These are phyloP conservation scores for Nomada flava DNA, from an alignment of 2,888 invertebrate genomes.

Conservation along the genomic window DNA sequence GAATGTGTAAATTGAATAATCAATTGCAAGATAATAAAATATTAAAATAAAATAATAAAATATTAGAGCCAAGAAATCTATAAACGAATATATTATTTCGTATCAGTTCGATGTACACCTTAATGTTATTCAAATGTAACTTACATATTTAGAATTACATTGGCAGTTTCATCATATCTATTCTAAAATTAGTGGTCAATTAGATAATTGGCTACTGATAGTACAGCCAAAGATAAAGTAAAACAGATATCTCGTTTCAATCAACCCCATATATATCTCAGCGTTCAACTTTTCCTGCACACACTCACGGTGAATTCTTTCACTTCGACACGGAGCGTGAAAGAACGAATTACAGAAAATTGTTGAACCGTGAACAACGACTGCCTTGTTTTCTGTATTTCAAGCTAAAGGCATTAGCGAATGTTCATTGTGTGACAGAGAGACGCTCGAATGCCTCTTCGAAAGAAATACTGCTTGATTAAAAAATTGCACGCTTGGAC, in stretches of 20 bases:
- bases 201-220: neutral
- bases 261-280: neutral
- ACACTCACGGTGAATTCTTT: conserved; percentile 10
- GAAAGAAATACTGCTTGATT: conserved; percentile 30
- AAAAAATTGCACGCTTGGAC: conserved; percentile 33
- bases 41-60: too few relatives aligned
- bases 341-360: conserved; percentile 42
- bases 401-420: conserved; percentile 26
- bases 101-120: too few relatives aligned
- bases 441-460: conserved; percentile 21
- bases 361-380: conserved; percentile 28
- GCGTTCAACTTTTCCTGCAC: neutral
- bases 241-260: neutral
- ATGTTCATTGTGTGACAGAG: conserved; percentile 19
- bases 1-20: too few relatives aligned
- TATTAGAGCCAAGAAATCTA: too few relatives aligned
- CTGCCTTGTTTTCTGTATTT: conserved; percentile 10
- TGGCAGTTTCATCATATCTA: too few relatives aligned
- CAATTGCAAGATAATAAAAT: too few relatives aligned
- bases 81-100: too few relatives aligned
- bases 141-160: too few relatives aligned
- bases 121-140: too few relatives aligned
- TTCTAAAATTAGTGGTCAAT: too few relatives aligned
- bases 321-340: neutral
- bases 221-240: neutral